Base-by-base conservation (phyloP, 1,140 invertebrate species). In the Ips typographus region DNA sequence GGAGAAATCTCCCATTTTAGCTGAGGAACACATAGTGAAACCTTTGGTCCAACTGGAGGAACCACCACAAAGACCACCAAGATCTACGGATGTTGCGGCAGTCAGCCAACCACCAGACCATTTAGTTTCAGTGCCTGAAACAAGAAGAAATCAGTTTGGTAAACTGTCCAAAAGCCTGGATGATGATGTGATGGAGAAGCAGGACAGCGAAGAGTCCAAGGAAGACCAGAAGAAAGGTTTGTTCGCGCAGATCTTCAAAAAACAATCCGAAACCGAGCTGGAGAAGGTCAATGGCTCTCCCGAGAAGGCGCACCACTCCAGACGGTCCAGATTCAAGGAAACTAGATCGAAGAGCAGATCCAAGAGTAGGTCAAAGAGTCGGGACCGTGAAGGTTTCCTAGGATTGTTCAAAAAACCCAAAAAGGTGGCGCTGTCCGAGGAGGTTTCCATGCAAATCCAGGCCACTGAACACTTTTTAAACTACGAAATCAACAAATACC, bases 161-260 rank as follows among this genome's bases (percentile, higher is more conserved):
- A 70, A 62, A 64, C 74, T 78, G 65, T 72, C 71, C 65, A 78
- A 74, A 73, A 70, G 73, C 56, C 74, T 73, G 36, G 77, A 73
- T 71, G 76, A 76, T 38, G 75, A 78, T 49, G 76, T 76, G 38
- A 72, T 79, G 38, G 76, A 78, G 61, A 79, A 79, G 71, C 77
- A 79, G 52, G 75, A 78, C 43, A 66, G 73, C 63, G 77, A 80
- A 75, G 71, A 73, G 40, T 76, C 76, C 1, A 79, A 76, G 71
- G 78, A 79, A 58, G 65, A 71, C n/a, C 43, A 67, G n/a, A 72
- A 72, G 37, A 62, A 65, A 58, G 58, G 72, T 36, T 70, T 75
- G 6, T 4, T 43, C n/a, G 8, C 4, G 4, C 7, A 55, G 22
- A 55, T 36, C 36, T 72, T 22, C 47, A 73, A 53, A 68, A 73